Evolutionary conservation across 2,888 invertebrate species (phyloP).

Genomic region (Podabrus alpinus): DNA sequence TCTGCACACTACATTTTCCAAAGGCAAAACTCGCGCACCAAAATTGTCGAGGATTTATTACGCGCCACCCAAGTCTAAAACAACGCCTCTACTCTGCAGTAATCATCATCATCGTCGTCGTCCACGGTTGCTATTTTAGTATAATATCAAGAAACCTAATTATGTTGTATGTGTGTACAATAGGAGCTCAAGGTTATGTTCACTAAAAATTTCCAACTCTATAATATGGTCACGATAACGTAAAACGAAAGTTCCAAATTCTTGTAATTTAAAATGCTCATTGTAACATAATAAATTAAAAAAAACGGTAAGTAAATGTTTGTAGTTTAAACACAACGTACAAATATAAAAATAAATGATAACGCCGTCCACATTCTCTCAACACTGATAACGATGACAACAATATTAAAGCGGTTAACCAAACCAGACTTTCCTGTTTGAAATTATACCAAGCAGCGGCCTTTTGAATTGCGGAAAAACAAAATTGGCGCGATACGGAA

Average conservation of each 20-base stretch:
- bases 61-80: background rate
- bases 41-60: background rate
- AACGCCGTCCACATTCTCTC: slow-evolving; percentile 21
- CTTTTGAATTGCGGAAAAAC: background rate
- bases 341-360: slow-evolving; percentile 11
- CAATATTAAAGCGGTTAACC: slow-evolving; percentile 24
- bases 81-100: background rate
- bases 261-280: background rate
- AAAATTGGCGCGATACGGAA: background rate
- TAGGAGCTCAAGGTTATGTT: background rate
- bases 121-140: background rate
- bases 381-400: slow-evolving; percentile 27
- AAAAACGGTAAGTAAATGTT: background rate
- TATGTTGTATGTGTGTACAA: background rate
- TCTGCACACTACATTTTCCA: slow-evolving; percentile 10
- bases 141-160: background rate
- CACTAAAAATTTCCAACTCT: background rate
- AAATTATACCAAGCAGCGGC: background rate
- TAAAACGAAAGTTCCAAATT: background rate
- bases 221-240: too few relatives aligned
- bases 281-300: background rate
- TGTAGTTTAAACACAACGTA: slow-evolving; percentile 23
- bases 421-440: slow-evolving; percentile 14
- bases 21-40: slow-evolving; percentile 2
- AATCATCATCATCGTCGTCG: background rate